Evolutionary conservation across 1,140 invertebrate species (phyloP), one percentile per base, ranked within the genome.

Genomic region (Drosophila jambulina): DNA sequence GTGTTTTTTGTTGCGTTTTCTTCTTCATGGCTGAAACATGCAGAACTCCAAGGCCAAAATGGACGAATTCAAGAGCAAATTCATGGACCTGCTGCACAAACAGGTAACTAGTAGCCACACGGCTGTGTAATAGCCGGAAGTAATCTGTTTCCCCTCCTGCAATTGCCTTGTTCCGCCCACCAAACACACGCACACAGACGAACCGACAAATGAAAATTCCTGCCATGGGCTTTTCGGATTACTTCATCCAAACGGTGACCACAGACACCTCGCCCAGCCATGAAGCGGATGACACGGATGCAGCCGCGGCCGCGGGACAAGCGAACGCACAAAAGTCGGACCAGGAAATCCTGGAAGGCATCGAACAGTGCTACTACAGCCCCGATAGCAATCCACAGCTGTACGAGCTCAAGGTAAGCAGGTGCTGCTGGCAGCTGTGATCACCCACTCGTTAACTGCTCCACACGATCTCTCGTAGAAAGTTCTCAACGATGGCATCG

Each of bases 311-410:
- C 10, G 25, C 54, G n/a, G 40, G 67, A 29, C 34, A 69, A 49
- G 15, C 36, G 7, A 80, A 53, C 51, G 62, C 62, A 69, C 94
- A 94, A 77, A 92, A 95, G 91, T 94, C 95, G n/a, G 96, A 97
- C 91, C 95, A 96, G 87, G 95, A 96, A 85, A 95, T 96, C 48
- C 92, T 97, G 23, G 95, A 96, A 65, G 95, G 95, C 17, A 96
- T 97, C 49, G 95, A 96, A 83, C 91, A 93, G 29, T 94, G 95
- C 78, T 97, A 96, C 92, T 97, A 96, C 82, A 93, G 94, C 48
- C 38, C 81, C 17, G 84, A 92, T 57, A 83, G 95, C 91, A 96
- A 97, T 93, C 94, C 95, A 2, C 95, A 95, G 83, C 92, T 95
- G 65, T 95, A 95, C 91, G 96, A 96, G 92, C 88, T 97, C 23